phyloP scores from a whole-genome alignment of 2,113 vertebrate genomes.

The Smithornis capensis region DNA sequence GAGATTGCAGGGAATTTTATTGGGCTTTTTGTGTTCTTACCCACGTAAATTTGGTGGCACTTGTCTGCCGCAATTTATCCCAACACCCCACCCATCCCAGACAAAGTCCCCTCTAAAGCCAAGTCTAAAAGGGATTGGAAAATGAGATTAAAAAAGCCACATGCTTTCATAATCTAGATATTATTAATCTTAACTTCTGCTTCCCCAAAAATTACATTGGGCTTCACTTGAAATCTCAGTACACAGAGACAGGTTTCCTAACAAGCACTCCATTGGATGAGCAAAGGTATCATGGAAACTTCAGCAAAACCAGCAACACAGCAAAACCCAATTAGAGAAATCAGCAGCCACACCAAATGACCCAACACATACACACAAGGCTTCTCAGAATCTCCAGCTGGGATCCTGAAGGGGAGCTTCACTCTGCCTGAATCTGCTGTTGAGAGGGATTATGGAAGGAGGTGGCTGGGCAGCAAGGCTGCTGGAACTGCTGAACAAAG shows the following conservation, averaged over 20 bases:
- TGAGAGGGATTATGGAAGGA: background rate
- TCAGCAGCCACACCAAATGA: background rate
- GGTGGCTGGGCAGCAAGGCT: background rate
- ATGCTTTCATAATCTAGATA: background rate
- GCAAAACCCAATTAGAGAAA: background rate
- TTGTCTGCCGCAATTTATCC: background rate
- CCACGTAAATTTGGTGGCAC: background rate
- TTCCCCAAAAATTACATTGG: background rate
- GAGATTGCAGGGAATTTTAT: background rate
- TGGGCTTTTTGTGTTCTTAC: accelerated
- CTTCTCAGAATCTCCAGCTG: background rate
- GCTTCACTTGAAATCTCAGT: background rate
- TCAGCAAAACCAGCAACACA: background rate
- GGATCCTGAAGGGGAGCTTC: background rate
- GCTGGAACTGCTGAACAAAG: background rate
- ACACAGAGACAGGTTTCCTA: background rate
- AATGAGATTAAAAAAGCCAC: background rate
- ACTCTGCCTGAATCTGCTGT: background rate
- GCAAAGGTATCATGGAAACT: background rate
- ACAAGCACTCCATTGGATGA: background rate
- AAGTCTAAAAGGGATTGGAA: background rate
- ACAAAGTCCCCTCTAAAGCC: background rate
- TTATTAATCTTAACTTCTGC: background rate
- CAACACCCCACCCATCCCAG: background rate
- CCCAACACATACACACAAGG: background rate